Percentiles rank a stretch among this genome's conserved stretches.
Conservation (phyloP, 1,140 invertebrate genomes). For the Aphelinus certus region DNA sequence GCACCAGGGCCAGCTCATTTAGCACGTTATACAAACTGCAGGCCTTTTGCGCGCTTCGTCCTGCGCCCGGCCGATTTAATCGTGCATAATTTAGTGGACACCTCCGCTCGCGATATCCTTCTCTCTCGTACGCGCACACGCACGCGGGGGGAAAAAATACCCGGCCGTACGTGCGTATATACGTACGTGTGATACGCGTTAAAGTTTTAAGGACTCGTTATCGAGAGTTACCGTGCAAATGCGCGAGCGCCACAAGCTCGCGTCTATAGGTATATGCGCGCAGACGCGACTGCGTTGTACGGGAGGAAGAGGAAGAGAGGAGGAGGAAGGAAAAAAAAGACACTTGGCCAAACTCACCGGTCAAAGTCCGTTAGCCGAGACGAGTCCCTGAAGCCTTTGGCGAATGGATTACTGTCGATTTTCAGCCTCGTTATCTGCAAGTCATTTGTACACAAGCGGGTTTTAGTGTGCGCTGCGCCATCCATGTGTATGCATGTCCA, state of each 20-base stretch:
- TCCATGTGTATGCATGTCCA: too few species aligned
- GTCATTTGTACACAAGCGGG: conserved; percentile 47
- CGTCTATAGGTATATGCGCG: too few species aligned
- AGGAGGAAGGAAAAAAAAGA: neutral
- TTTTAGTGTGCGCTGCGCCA: conserved; percentile 30
- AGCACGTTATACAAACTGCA: conserved; percentile 28
- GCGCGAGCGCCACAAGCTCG: too few species aligned
- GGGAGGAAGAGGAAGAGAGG: too few species aligned
- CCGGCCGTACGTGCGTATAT: neutral
- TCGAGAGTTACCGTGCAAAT: conserved; percentile 11
- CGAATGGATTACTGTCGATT: conserved; percentile 88
- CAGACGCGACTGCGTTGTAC: too few species aligned
- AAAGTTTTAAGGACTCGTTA: conserved; percentile 31
- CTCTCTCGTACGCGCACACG: neutral
- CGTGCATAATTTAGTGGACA: conserved; percentile 37
- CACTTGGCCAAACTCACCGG: conserved; percentile 63
- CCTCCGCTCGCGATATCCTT: neutral
- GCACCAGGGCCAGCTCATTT: conserved; percentile 17
- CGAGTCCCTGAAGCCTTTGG: conserved; percentile 85
- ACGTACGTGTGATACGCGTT: conserved; percentile 6
- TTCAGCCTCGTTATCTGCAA: conserved; percentile 91
- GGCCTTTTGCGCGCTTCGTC: neutral
- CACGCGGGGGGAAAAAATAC: neutral
- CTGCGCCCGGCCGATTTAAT: conserved; percentile 33
- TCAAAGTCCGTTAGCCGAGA: conserved; percentile 89